Percentiles rank a stretch among this genome's conserved stretches.
Conservation (phyloP, 2,888 invertebrate species). For the Germaria angustata region DNA sequence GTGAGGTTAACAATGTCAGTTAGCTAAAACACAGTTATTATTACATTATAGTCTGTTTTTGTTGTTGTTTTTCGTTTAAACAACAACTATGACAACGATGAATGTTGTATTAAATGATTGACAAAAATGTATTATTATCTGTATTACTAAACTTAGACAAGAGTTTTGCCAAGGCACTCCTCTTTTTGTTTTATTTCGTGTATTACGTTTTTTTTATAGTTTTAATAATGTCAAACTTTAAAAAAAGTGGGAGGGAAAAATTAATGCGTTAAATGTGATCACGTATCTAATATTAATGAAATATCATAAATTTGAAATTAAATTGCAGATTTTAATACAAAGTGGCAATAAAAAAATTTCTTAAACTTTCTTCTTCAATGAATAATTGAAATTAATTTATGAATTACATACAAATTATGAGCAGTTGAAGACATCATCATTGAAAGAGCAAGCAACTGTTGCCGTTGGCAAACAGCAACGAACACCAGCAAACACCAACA, state of each 20-base stretch:
- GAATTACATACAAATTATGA: slow-evolving; percentile 54
- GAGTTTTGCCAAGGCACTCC: slow-evolving; percentile 59
- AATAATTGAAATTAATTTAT: slow-evolving; percentile 48
- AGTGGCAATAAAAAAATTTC: not conserved
- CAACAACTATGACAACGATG: slow-evolving; percentile 6
- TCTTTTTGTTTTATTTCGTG: slow-evolving; percentile 15
- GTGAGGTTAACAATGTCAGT: slow-evolving; percentile 57
- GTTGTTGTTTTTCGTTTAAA: not conserved
- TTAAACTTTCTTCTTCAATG: slow-evolving; percentile 47
- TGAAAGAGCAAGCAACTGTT: not conserved
- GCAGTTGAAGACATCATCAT: slow-evolving; percentile 27
- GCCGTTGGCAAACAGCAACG: not conserved
- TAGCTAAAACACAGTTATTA: slow-evolving; percentile 38
- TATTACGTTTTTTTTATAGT: not conserved
- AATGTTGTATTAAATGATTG: slow-evolving; percentile 48
- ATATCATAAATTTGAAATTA: not conserved
- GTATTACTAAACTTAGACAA: slow-evolving; percentile 52
- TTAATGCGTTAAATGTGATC: slow-evolving; percentile 31
- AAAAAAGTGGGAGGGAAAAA: slow-evolving; percentile 24
- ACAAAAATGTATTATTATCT: slow-evolving; percentile 40
- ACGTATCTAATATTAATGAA: slow-evolving; percentile 9
- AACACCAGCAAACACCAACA: slow-evolving; percentile 1
- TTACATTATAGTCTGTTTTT: not conserved
- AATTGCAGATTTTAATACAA: not conserved
- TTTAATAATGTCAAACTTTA: slow-evolving; percentile 57